phyloP scores from a whole-genome alignment of 2,888 invertebrate genomes.

The Yponomeuta plumbellus region DNA sequence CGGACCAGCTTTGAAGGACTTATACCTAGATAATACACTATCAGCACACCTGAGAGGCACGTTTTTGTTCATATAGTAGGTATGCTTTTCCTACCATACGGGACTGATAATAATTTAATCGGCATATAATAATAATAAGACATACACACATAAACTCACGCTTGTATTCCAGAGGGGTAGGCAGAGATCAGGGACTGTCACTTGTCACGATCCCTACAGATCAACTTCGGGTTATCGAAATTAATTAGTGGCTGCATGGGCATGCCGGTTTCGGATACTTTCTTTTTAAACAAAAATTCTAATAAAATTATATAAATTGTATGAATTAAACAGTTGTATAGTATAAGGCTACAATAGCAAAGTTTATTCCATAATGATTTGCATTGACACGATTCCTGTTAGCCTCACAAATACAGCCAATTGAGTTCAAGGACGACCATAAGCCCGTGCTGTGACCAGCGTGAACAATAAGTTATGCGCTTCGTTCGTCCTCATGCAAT shows the following conservation, averaged over 20 bases:
- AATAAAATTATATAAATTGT: constrained; percentile 2
- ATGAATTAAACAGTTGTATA: neutral
- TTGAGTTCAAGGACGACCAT: constrained; percentile 72
- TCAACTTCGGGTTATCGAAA: too few relatives aligned
- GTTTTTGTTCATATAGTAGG: constrained; percentile 7
- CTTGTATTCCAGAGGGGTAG: too few relatives aligned
- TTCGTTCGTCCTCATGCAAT: constrained; percentile 67
- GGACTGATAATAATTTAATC: neutral
- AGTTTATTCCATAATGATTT: constrained; percentile 55
- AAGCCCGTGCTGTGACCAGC: constrained; percentile 68
- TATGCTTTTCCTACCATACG: neutral
- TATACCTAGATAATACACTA: constrained; percentile 1
- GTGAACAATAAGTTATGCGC: constrained; percentile 68
- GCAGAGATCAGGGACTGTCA: too few relatives aligned
- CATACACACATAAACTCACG: too few relatives aligned
- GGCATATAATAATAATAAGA: constrained; percentile 6
- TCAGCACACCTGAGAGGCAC: constrained; percentile 1
- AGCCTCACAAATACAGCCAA: constrained; percentile 67
- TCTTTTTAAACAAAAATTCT: too few relatives aligned
- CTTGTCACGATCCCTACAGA: too few relatives aligned
- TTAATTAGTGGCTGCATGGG: too few relatives aligned
- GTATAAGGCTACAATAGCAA: constrained; percentile 34
- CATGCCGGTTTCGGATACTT: too few relatives aligned
- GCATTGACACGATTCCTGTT: constrained; percentile 71
- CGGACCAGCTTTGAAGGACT: constrained; percentile 6